A percentile compares a stretch with the other conserved stretches of the same genome.
Evolutionary conservation across 2,888 invertebrate species (phyloP).

Genomic region (Drosophila phalerata): DNA sequence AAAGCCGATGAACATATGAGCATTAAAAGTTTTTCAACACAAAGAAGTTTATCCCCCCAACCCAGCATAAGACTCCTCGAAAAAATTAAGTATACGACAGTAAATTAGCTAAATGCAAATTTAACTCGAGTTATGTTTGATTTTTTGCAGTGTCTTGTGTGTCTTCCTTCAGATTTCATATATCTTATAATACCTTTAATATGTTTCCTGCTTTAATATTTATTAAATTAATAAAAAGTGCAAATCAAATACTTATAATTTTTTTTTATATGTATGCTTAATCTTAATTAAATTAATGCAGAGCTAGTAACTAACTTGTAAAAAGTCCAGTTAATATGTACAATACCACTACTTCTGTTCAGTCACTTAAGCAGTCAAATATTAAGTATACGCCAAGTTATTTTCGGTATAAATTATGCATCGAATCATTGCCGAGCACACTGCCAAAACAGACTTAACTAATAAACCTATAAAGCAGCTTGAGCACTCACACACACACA

Average conservation of each 20-base stretch:
- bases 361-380: constrained; percentile 33
- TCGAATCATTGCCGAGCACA: constrained; percentile 42
- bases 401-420: constrained; percentile 47
- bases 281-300: too few relatives aligned
- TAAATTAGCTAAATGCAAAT: constrained; percentile 44
- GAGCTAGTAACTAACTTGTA: neutral
- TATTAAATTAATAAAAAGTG: too few relatives aligned
- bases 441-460: constrained; percentile 51
- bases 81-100: constrained; percentile 39
- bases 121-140: neutral
- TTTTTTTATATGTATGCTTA: too few relatives aligned
- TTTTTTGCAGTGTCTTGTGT: neutral
- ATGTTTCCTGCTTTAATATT: too few relatives aligned
- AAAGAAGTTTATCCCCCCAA: constrained; percentile 27
- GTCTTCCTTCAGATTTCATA: too few relatives aligned
- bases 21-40: constrained; percentile 36
- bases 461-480: constrained; percentile 54
- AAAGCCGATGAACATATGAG: constrained; percentile 58
- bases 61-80: neutral
- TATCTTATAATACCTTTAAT: too few relatives aligned
- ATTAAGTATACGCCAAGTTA: constrained; percentile 43
- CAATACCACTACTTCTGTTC: constrained; percentile 9
- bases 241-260: too few relatives aligned
- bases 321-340: neutral
- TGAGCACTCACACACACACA: constrained; percentile 17